Percentiles rank a stretch among this genome's conserved stretches.
phyloP scores from a whole-genome alignment of 2,797 vertebrate genomes.

The Anguilla obscura region DNA sequence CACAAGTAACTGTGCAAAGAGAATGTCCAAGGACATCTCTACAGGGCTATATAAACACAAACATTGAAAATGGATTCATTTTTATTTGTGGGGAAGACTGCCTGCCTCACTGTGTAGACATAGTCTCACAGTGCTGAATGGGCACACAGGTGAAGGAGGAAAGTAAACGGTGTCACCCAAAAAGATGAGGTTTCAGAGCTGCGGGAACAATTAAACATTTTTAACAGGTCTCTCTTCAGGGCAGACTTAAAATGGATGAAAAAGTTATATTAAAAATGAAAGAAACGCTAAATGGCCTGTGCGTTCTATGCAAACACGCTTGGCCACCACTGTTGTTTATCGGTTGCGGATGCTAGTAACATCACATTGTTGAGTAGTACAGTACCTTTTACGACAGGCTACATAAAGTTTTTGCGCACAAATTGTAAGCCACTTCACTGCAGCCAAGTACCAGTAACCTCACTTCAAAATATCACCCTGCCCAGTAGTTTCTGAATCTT shows the following conservation, averaged over 20 bases:
- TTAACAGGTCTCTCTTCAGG: conserved; percentile 15
- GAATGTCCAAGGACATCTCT: background rate
- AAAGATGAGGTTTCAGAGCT: conserved; percentile 29
- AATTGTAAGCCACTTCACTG: background rate
- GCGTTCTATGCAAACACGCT: background rate
- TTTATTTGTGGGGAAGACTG: background rate
- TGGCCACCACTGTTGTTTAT: background rate
- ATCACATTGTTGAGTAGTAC: background rate
- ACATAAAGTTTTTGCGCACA: background rate
- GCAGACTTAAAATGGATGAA: conserved; percentile 4
- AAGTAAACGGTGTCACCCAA: background rate
- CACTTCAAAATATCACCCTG: background rate
- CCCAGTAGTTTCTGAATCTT: background rate
- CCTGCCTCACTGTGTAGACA: background rate
- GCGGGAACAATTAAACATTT: conserved; percentile 19
- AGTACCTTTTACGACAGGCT: background rate
- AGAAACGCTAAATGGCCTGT: background rate
- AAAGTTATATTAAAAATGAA: conserved; percentile 17
- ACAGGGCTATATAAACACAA: background rate
- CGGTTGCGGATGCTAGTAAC: background rate
- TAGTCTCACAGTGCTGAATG: background rate
- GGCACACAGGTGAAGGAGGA: background rate
- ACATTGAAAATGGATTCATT: background rate
- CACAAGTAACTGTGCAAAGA: background rate
- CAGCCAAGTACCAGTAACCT: background rate